Percentiles rank a stretch among this genome's conserved stretches.
Evolutionary conservation across 1,140 invertebrate genomes (phyloP).

Genomic region (Zaprionus lachaisei): DNA sequence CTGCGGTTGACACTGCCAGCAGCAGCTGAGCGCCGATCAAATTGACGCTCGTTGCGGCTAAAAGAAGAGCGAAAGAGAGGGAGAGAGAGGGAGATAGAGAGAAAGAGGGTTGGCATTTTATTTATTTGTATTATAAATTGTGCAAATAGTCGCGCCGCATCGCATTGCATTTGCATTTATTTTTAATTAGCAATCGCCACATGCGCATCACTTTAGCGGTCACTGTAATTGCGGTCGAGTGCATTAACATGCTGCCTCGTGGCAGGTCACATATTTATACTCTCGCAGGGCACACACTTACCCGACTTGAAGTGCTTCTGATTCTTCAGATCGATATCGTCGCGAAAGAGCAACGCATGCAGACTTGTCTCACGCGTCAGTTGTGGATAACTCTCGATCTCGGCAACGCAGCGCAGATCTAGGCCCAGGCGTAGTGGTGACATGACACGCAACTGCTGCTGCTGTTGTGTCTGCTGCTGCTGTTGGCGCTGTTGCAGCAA

Average conservation of each 20-base stretch:
- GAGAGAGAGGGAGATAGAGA: background rate
- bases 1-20: conserved; percentile 60
- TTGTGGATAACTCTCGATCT: conserved; percentile 69
- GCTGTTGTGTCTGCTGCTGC: conserved; percentile 43
- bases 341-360: conserved; percentile 59
- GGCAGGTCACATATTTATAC: background rate
- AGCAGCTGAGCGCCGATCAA: conserved; percentile 51
- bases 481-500: conserved; percentile 30
- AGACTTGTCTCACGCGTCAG: conserved; percentile 55
- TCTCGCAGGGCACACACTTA: conserved; percentile 25
- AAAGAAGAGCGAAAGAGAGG: conserved; percentile 1
- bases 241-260: conserved; percentile 50
- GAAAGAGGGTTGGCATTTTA: conserved; percentile 31
- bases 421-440: conserved; percentile 46
- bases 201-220: conserved; percentile 33
- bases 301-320: conserved; percentile 75
- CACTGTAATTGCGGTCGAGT: conserved; percentile 64
- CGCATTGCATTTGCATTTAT: conserved; percentile 60
- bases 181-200: conserved; percentile 72
- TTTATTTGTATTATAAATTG: conserved; percentile 74
- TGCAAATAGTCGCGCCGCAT: conserved; percentile 56
- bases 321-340: conserved; percentile 73
- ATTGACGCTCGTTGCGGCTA: conserved; percentile 38
- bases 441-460: conserved; percentile 45
- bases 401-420: conserved; percentile 71